Evolutionary conservation across 2,797 vertebrate species (phyloP).

Genomic region (Ibycter americanus): DNA sequence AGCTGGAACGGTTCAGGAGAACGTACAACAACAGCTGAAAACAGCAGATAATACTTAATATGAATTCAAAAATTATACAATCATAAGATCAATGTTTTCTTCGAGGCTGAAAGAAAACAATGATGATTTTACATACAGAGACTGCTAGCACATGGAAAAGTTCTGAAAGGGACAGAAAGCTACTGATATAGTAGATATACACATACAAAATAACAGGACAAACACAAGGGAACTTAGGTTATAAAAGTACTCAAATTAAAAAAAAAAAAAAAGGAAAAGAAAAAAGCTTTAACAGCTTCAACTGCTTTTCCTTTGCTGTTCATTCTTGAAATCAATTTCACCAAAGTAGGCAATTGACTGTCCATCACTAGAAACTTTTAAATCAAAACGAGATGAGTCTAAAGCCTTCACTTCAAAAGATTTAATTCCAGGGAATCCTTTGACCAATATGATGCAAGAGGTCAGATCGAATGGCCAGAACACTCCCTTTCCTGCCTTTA

Average conservation of each 20-base stretch:
- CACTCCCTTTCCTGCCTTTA: constrained; percentile 13
- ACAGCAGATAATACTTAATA: constrained; percentile 47
- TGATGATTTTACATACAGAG: background rate
- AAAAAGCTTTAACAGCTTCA: background rate
- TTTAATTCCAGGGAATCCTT: constrained; percentile 18
- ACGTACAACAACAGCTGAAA: constrained; percentile 50
- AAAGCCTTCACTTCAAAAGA: background rate
- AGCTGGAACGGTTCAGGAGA: constrained; percentile 38
- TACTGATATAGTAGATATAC: background rate
- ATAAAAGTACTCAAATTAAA: background rate
- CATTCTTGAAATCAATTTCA: background rate
- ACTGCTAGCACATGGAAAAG: background rate
- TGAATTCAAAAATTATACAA: constrained; percentile 31
- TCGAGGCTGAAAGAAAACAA: constrained; percentile 28
- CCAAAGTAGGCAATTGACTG: background rate
- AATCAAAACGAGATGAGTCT: background rate
- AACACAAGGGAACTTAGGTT: background rate
- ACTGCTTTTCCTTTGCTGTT: background rate
- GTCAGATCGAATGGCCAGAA: background rate
- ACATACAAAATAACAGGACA: background rate
- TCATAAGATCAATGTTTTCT: background rate
- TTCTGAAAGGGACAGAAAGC: constrained; percentile 1
- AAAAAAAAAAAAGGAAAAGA: background rate
- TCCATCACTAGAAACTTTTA: background rate
- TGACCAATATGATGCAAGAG: background rate